Evolutionary conservation across 2,797 vertebrate species (phyloP).

Genomic region (Xenentodon cancila): DNA sequence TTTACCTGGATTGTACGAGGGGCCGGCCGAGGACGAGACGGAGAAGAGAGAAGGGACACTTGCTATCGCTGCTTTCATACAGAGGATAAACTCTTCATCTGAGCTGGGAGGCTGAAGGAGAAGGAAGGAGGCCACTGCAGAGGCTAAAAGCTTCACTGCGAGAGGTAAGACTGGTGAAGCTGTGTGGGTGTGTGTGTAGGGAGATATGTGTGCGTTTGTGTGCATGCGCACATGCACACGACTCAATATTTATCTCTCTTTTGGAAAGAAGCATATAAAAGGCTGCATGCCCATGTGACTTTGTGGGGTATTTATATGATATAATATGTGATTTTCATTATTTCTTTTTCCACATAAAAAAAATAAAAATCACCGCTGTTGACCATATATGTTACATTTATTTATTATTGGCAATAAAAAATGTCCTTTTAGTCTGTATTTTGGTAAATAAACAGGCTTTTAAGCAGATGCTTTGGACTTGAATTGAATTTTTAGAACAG

Average conservation of each 20-base stretch:
- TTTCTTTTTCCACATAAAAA: not conserved
- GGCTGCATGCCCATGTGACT: not conserved
- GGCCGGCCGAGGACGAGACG: constrained; percentile 52
- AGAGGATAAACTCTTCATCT: constrained; percentile 66
- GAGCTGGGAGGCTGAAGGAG: constrained; percentile 49
- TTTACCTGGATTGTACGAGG: constrained; percentile 68
- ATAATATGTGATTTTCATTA: not conserved
- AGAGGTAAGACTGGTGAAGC: constrained; percentile 61
- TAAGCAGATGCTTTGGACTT: constrained; percentile 19
- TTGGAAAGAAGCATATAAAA: constrained; percentile 11
- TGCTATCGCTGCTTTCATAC: constrained; percentile 11
- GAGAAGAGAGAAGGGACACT: constrained; percentile 27
- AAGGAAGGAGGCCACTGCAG: constrained; percentile 65
- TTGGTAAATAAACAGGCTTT: not conserved
- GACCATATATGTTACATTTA: no score
- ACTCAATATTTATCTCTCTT: constrained; percentile 2
- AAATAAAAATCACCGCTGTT: no score
- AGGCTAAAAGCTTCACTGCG: constrained; percentile 50
- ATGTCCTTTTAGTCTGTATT: not conserved
- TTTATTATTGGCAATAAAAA: no score
- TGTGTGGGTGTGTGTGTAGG: constrained; percentile 22
- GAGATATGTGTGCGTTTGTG: not conserved
- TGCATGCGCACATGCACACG: not conserved
- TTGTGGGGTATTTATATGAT: constrained; percentile 2
- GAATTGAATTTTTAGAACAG: constrained; percentile 23